Percentiles rank a stretch among this genome's conserved stretches.
These are phyloP conservation scores for Paedocypris micromegethes DNA, from an alignment of 2,797 vertebrate species.

Conservation along the genomic window DNA sequence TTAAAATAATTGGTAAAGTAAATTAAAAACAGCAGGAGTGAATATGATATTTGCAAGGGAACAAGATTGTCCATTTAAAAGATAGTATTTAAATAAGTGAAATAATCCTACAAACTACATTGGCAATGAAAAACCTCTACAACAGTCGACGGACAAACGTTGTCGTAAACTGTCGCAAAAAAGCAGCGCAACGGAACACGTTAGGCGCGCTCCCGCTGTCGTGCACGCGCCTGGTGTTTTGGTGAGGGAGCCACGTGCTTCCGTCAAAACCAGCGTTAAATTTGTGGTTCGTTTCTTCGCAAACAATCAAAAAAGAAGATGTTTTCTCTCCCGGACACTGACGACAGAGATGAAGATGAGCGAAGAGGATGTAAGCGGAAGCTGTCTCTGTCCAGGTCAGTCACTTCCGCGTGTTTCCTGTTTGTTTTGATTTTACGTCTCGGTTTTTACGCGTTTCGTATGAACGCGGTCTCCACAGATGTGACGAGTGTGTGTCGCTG, in stretches of 20 bases:
- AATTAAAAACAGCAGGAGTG: no score
- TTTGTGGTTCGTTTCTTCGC: not conserved
- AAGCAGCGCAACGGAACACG: constrained; percentile 4
- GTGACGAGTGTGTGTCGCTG: no score
- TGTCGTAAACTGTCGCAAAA: constrained; percentile 1
- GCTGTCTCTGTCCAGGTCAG: constrained; percentile 61
- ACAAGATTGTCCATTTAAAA: no score
- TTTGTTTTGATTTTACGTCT: not conserved
- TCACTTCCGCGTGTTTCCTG: not conserved
- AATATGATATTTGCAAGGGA: no score
- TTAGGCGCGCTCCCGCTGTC: constrained; percentile 5
- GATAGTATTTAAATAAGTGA: no score
- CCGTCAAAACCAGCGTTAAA: not conserved
- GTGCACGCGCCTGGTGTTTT: not conserved
- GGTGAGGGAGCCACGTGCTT: not conserved
- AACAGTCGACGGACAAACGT: no score
- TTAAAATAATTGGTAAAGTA: no score
- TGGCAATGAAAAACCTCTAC: no score
- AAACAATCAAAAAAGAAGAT: not conserved
- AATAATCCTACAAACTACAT: no score
- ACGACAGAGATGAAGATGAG: constrained; percentile 31
- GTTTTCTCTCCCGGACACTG: not conserved
- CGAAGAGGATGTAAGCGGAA: constrained; percentile 60
- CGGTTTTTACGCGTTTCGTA: not conserved
- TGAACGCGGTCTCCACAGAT: no score